phyloP scores from a whole-genome alignment of 1,140 invertebrate genomes.

The Drosophila tsacasi region DNA sequence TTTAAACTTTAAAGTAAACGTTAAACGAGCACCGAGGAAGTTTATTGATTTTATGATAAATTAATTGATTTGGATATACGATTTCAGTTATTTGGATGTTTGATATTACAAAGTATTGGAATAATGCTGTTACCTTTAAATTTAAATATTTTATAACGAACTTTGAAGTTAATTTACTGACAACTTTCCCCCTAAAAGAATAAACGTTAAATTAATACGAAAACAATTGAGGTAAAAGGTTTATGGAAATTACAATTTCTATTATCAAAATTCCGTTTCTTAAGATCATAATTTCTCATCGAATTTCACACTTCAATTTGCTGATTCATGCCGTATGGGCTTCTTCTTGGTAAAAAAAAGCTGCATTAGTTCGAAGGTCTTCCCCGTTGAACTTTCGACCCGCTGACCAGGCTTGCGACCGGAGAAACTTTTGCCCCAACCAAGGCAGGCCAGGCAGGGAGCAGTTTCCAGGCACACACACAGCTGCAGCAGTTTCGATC shows the following conservation, averaged over 20 bases:
- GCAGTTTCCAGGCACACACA: constrained; percentile 27
- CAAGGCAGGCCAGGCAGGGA: constrained; percentile 14
- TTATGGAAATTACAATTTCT: background rate
- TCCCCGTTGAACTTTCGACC: constrained; percentile 60
- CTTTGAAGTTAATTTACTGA: no score
- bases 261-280: background rate
- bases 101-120: no score
- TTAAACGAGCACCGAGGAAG: background rate
- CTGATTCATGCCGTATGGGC: constrained; percentile 32
- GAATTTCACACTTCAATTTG: constrained; percentile 1
- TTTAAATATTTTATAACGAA: no score
- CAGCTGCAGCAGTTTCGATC: constrained; percentile 60
- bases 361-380: constrained; percentile 37
- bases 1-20: background rate
- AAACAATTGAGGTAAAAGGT: background rate
- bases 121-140: no score
- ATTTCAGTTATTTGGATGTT: background rate
- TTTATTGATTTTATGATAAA: background rate
- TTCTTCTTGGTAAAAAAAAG: constrained; percentile 22
- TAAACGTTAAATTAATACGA: no score
- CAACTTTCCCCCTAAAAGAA: no score
- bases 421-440: constrained; percentile 47
- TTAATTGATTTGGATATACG: background rate
- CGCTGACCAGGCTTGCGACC: constrained; percentile 37
- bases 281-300: constrained; percentile 1